A percentile compares a stretch with the other conserved stretches of the same genome.
These are phyloP conservation scores for Mechanitis mazaeus DNA, from an alignment of 2,888 invertebrate genomes.

Conservation along the genomic window DNA sequence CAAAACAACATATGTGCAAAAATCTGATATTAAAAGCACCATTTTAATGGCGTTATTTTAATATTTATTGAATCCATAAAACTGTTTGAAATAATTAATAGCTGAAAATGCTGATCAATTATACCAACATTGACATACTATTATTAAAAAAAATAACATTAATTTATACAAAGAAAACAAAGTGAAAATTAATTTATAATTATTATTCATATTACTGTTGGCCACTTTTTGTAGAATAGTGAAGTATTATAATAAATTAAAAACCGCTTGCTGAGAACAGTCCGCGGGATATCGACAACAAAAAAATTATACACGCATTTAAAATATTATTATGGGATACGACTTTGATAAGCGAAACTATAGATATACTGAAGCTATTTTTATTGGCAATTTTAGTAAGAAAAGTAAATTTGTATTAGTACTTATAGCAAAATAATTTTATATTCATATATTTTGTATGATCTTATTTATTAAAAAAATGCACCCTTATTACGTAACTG, in stretches of 20 bases:
- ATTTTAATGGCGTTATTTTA: slow-evolving; percentile 5
- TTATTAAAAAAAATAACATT: too few relatives aligned
- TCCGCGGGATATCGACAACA: slow-evolving; percentile 36
- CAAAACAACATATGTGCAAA: neutral
- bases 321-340: slow-evolving; percentile 39
- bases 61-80: slow-evolving; percentile 17
- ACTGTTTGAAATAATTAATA: slow-evolving; percentile 8
- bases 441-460: too few relatives aligned
- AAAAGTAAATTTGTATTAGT: too few relatives aligned
- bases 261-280: slow-evolving; percentile 42
- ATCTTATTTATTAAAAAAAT: too few relatives aligned
- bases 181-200: slow-evolving; percentile 31
- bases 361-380: slow-evolving; percentile 5
- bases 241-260: slow-evolving; percentile 48
- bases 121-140: neutral
- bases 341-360: slow-evolving; percentile 15
- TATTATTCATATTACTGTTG: slow-evolving; percentile 44
- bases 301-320: slow-evolving; percentile 32
- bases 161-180: slow-evolving; percentile 16
- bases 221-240: slow-evolving; percentile 39
- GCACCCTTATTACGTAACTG: too few relatives aligned
- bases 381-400: too few relatives aligned
- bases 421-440: too few relatives aligned
- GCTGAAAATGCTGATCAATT: slow-evolving; percentile 5
- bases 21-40: slow-evolving; percentile 7